phyloP scores from a whole-genome alignment of 2,797 vertebrate genomes.

The Amniataba percoides region DNA sequence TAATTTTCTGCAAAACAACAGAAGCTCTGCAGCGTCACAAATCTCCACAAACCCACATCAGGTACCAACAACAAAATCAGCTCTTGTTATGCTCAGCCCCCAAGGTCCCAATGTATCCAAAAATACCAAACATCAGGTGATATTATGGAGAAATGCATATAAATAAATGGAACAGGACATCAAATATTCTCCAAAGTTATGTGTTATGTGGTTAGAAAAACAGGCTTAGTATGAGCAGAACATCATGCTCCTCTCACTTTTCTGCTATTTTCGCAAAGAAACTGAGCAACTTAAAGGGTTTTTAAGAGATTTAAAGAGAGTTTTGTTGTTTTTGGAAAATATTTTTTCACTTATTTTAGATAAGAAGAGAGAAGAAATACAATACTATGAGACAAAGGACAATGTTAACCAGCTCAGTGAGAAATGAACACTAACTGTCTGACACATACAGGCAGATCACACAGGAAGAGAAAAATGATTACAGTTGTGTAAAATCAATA shows the following conservation, averaged over 20 bases:
- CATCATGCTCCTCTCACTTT: neutral
- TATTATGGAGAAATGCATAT: conserved; percentile 11
- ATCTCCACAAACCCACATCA: neutral
- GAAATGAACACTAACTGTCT: neutral
- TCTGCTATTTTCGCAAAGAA: neutral
- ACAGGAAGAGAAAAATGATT: neutral
- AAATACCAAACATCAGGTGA: conserved; percentile 30
- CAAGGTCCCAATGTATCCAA: neutral
- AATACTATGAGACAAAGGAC: neutral
- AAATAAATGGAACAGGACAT: conserved; percentile 12
- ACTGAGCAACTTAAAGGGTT: neutral
- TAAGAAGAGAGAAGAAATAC: neutral
- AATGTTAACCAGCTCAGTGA: neutral
- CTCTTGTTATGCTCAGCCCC: conserved; percentile 6
- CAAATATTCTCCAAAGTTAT: conserved; percentile 4
- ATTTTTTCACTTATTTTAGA: neutral
- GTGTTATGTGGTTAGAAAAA: neutral
- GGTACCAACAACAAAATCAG: neutral
- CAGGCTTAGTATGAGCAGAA: neutral
- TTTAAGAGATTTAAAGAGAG: neutral
- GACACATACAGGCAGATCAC: neutral
- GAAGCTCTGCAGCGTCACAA: neutral
- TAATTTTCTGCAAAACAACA: neutral
- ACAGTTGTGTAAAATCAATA: neutral
- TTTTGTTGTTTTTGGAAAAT: neutral